Evolutionary conservation across 2,888 invertebrate species (phyloP), one percentile per base, ranked within the genome.

Genomic region (Aphodius granarius): DNA sequence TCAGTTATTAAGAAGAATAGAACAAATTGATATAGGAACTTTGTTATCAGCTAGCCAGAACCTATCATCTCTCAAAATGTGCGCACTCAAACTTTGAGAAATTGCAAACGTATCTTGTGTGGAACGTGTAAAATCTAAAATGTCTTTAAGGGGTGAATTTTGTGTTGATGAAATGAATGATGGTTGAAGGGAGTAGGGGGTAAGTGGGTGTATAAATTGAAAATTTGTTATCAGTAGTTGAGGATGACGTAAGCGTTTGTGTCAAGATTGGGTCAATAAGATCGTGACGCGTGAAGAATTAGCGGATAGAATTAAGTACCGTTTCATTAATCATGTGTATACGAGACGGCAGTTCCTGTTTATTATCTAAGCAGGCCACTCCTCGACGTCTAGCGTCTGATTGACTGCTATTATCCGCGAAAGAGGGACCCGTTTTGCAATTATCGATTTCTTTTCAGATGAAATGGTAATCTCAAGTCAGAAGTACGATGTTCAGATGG

Each of bases 381-480:
- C 85, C 83, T 83, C 66, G 63, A n/a, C n/a, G 43, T 43, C 43
- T 43, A 3, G 2, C 16, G 65, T 70, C 71, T 73, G 72, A 73
- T 77, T 74, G 76, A 76, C 76, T 73, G 75, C 64, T 63, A 72
- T 63, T 76, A 70, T 74, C 65, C 17, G 64, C 65, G 72, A 21
- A 17, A 18, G 19, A 72, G 62, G 64, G 3, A 65, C 15, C 19
- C 15, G 17, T 20, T 63, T 66, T 66, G 16, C 62, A 73, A 75
- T 65, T 73, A 72, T 75, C 73, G 71, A 72, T 77, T 73, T 70
- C 62, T 73, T 70, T 86, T 87, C 89, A 94, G 93, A 92, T 88
- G 93, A 93, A 84, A 95, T 96, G 95, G 93, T 96, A 85, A 94
- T 95, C 84, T 92, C 94, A 0, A 94, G 94, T 79, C 89, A 88